Evolutionary conservation across 2,113 vertebrate species (phyloP).

Genomic region (Serinus canaria): DNA sequence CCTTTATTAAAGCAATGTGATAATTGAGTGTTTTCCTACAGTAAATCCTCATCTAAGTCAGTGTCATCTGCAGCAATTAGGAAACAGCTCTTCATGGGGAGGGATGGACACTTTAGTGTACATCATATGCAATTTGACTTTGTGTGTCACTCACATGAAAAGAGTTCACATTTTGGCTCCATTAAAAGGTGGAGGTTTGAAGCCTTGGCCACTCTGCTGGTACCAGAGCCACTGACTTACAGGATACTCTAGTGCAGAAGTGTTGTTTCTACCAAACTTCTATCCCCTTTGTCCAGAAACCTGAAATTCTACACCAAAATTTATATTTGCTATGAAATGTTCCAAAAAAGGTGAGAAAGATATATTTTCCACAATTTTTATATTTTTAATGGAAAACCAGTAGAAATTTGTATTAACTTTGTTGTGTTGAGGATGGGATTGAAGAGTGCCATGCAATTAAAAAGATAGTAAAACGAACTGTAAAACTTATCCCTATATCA

Average conservation of each 20-base stretch:
- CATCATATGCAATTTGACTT: background rate
- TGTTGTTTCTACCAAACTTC: background rate
- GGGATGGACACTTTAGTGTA: background rate
- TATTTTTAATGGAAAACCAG: fast-evolving
- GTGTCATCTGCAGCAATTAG: background rate
- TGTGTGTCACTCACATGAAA: background rate
- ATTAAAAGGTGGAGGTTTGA: background rate
- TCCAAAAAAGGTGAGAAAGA: background rate
- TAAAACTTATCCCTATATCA: background rate
- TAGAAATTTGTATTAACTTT: background rate
- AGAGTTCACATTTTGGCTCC: background rate
- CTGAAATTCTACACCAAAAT: background rate
- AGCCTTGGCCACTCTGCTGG: background rate
- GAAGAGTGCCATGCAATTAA: background rate
- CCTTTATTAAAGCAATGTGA: background rate
- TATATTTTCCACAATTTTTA: background rate
- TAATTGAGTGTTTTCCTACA: background rate
- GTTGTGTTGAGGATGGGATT: background rate
- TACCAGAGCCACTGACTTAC: background rate
- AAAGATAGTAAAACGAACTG: background rate
- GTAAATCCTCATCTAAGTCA: background rate
- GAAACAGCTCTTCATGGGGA: background rate
- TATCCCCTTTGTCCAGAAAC: background rate
- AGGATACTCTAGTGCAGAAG: background rate
- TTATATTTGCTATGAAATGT: background rate